Conservation (phyloP, 2,888 invertebrate species). For the Macrosiphum euphorbiae region DNA sequence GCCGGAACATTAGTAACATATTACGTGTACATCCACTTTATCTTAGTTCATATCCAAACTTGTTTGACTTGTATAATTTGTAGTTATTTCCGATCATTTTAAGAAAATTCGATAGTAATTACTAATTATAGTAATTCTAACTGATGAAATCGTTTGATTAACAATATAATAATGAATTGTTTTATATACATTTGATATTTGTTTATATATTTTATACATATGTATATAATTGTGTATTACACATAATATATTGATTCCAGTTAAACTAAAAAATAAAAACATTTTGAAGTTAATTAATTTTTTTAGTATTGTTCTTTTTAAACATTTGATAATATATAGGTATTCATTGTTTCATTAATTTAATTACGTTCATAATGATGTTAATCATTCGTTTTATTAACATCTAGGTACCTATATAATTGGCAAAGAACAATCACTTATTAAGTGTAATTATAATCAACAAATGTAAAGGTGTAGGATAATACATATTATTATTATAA, state of each 20-base stretch:
- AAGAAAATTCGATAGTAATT: background rate
- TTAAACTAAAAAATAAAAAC: background rate
- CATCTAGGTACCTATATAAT: background rate
- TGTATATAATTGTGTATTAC: background rate
- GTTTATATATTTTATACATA: background rate
- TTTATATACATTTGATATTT: background rate
- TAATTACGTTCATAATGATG: conserved; percentile 17
- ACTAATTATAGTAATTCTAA: background rate
- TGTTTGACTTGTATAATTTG: conserved; percentile 49
- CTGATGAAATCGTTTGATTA: conserved; percentile 8
- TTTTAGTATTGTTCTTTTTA: background rate
- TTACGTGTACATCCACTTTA: background rate
- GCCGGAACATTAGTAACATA: background rate
- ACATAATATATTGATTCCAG: background rate
- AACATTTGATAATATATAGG: background rate
- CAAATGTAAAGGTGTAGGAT: background rate
- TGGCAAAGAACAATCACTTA: background rate
- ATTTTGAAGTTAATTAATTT: background rate
- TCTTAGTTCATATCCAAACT: conserved; percentile 32
- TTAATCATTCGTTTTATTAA: background rate
- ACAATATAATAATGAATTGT: background rate
- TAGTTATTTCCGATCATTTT: conserved; percentile 12
- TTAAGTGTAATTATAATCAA: background rate
- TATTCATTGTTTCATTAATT: background rate
- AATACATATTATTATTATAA: conserved; percentile 1